These are phyloP conservation scores for Maconellicoccus hirsutus DNA, from an alignment of 1,140 invertebrate species.

Conservation along the genomic window DNA sequence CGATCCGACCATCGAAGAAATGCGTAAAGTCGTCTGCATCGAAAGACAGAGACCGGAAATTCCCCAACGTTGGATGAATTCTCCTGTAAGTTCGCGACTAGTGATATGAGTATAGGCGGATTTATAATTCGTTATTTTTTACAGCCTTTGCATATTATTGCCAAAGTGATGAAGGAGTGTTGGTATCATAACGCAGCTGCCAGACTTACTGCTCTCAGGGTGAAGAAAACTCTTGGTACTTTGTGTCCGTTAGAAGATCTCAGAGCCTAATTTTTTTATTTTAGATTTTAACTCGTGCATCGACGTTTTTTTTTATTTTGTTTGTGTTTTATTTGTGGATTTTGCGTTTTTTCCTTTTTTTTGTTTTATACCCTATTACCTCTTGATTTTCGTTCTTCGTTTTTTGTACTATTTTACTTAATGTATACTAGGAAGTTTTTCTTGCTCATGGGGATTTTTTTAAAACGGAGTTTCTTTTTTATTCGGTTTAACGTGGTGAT, in stretches of 20 bases:
- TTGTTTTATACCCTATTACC: no score
- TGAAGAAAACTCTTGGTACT: constrained; percentile 85
- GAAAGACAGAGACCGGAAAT: constrained; percentile 69
- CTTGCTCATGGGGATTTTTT: no score
- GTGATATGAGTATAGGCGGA: no score
- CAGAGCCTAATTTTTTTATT: neutral
- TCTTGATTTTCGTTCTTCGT: no score
- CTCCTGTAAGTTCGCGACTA: constrained; percentile 28
- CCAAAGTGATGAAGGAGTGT: constrained; percentile 82
- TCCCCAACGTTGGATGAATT: constrained; percentile 56
- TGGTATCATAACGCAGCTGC: constrained; percentile 89
- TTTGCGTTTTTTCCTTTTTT: no score
- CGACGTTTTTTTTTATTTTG: no score
- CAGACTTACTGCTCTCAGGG: constrained; percentile 71
- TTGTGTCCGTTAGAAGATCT: constrained; percentile 37
- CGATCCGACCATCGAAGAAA: constrained; percentile 89
- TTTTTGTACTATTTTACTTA: no score
- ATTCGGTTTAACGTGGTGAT: no score
- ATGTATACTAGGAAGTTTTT: no score
- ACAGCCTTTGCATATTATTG: constrained; percentile 70
- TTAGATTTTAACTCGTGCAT: neutral
- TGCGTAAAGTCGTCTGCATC: constrained; percentile 82
- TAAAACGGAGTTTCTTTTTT: no score
- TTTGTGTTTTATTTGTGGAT: no score
- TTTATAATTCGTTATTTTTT: constrained; percentile 30